Evolutionary conservation across 2,797 vertebrate genomes (phyloP).

Genomic region (Helarctos malayanus): DNA sequence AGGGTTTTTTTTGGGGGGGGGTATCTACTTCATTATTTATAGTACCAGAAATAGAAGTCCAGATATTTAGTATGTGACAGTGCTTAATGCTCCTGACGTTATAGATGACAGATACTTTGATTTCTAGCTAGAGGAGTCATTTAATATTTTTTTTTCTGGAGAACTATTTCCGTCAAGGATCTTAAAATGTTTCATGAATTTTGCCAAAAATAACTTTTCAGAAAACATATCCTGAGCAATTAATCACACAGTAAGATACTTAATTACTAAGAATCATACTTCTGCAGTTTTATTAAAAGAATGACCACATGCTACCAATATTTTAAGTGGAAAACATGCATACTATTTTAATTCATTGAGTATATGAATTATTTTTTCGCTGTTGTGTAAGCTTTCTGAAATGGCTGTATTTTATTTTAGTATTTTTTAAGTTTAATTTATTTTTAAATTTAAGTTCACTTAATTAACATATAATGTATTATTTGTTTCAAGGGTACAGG

Average conservation of each 20-base stretch:
- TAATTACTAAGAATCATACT: not conserved
- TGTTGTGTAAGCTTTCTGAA: not conserved
- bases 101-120: not conserved
- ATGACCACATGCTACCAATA: not conserved
- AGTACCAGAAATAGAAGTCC: not conserved
- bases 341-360: not conserved
- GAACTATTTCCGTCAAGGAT: constrained; percentile 18
- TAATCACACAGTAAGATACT: not conserved
- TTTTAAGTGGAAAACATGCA: not conserved
- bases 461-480: not conserved
- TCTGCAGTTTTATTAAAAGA: not conserved
- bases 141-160: not conserved
- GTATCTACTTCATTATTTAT: not conserved
- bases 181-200: constrained; percentile 7
- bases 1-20: not conserved
- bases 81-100: not conserved
- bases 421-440: not conserved
- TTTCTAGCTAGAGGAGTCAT: not conserved
- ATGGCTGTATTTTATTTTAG: not conserved
- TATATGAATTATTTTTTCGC: not conserved
- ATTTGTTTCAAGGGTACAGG: not conserved
- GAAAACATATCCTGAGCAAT: not conserved
- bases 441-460: not conserved
- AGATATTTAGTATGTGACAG: not conserved
- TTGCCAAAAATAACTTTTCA: constrained; percentile 45